Percentiles rank a stretch among this genome's conserved stretches.
Evolutionary conservation across 1,140 invertebrate species (phyloP).

Genomic region (Hypothenemus hampei): DNA sequence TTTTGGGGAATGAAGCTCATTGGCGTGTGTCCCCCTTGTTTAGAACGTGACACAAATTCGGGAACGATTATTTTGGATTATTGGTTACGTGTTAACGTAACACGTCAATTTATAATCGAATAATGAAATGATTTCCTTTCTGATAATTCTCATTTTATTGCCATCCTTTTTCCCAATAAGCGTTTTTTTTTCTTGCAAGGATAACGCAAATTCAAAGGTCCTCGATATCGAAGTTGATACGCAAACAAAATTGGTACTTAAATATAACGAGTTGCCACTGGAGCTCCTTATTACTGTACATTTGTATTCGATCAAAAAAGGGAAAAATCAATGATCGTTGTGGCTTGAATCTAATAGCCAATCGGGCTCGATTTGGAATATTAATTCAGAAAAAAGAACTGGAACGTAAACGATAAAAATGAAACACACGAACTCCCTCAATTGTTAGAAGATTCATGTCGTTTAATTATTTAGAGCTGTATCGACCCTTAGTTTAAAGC

Average conservation of each 20-base stretch:
- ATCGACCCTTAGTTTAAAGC: background rate
- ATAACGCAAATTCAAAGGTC: constrained; percentile 7
- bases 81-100: too few relatives aligned
- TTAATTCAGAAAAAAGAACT: constrained; percentile 13
- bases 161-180: too few relatives aligned
- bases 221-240: background rate
- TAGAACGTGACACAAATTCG: too few relatives aligned
- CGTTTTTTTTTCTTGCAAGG: too few relatives aligned
- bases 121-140: too few relatives aligned
- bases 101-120: too few relatives aligned
- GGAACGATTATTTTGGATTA: too few relatives aligned
- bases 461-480: constrained; percentile 5
- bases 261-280: constrained; percentile 11
- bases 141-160: too few relatives aligned
- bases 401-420: constrained; percentile 8
- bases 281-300: constrained; percentile 10
- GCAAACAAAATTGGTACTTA: constrained; percentile 8
- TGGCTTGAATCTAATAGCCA: constrained; percentile 16
- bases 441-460: background rate
- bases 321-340: constrained; percentile 21
- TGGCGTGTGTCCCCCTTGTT: too few relatives aligned
- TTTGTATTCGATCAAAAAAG: constrained; percentile 19
- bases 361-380: constrained; percentile 13
- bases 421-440: constrained; percentile 12
- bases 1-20: constrained; percentile 2